Percentiles rank a stretch among this genome's conserved stretches.
phyloP scores from a whole-genome alignment of 2,797 vertebrate genomes.

The Cuculus canorus region DNA sequence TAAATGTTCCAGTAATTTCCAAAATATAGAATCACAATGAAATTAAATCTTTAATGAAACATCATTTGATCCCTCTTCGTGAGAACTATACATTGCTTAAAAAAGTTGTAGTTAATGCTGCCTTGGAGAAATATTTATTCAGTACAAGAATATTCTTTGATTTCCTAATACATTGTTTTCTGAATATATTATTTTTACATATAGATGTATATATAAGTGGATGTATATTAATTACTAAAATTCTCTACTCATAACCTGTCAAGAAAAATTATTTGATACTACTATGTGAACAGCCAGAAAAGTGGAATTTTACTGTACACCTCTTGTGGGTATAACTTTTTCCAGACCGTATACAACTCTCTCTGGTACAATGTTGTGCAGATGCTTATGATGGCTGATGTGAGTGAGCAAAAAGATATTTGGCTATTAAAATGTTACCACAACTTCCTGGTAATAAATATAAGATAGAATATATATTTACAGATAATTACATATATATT shows the following conservation, averaged over 20 bases:
- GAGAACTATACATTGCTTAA: background rate
- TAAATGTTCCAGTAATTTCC: background rate
- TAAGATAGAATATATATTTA: background rate
- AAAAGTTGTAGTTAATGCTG: background rate
- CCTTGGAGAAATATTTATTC: background rate
- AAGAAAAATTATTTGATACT: background rate
- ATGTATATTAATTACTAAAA: background rate
- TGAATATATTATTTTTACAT: background rate
- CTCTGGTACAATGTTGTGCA: background rate
- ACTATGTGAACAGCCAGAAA: background rate
- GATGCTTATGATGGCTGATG: background rate
- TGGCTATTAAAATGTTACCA: background rate
- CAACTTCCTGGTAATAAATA: background rate
- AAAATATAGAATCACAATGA: background rate
- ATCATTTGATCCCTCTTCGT: background rate
- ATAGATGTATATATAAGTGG: background rate
- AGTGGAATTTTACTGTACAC: background rate
- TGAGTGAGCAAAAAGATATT: accelerated
- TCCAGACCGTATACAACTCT: background rate
- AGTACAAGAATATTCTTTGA: background rate
- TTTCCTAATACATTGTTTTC: background rate
- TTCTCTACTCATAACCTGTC: background rate
- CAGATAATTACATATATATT: background rate
- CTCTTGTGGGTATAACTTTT: background rate
- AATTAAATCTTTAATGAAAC: background rate